These are phyloP conservation scores for Ennomos quercinarius DNA, from an alignment of 2,888 invertebrate species.

Conservation along the genomic window DNA sequence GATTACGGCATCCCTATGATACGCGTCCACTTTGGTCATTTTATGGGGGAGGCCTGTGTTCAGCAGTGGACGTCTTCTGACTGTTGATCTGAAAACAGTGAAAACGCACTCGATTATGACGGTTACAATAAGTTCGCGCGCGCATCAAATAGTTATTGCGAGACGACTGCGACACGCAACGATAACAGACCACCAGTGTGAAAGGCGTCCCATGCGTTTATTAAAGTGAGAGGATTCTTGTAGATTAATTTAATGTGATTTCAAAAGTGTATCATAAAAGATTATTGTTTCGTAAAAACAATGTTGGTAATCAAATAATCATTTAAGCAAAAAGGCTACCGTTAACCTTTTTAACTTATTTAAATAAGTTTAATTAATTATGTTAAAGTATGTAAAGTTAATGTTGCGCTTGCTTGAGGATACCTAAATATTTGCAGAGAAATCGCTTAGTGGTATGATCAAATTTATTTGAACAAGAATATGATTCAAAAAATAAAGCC, in stretches of 20 bases:
- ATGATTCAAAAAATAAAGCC: slow-evolving; percentile 9
- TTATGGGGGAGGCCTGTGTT: too few species aligned
- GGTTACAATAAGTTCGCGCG: slow-evolving; percentile 41
- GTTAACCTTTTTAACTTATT: not conserved
- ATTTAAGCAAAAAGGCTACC: slow-evolving; percentile 20
- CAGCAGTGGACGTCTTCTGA: too few species aligned
- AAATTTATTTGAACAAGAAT: too few species aligned
- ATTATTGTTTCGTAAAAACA: slow-evolving; percentile 22
- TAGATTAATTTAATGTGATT: slow-evolving; percentile 28
- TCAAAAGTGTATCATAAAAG: slow-evolving; percentile 25
- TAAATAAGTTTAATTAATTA: too few species aligned
- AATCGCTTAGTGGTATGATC: too few species aligned
- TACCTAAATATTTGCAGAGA: too few species aligned
- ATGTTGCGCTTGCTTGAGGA: too few species aligned
- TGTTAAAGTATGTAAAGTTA: too few species aligned
- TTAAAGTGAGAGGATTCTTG: slow-evolving; percentile 38
- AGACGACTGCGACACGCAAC: slow-evolving; percentile 50
- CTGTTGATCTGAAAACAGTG: slow-evolving; percentile 36
- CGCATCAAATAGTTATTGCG: slow-evolving; percentile 58
- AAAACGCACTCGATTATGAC: slow-evolving; percentile 38
- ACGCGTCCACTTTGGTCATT: too few species aligned
- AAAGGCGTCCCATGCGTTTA: slow-evolving; percentile 48
- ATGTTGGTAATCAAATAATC: slow-evolving; percentile 4
- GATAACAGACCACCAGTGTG: slow-evolving; percentile 54
- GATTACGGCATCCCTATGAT: too few species aligned